Evolutionary conservation across 2,797 vertebrate species (phyloP), one percentile per base, ranked within the genome.

Genomic region (Mycteria americana): DNA sequence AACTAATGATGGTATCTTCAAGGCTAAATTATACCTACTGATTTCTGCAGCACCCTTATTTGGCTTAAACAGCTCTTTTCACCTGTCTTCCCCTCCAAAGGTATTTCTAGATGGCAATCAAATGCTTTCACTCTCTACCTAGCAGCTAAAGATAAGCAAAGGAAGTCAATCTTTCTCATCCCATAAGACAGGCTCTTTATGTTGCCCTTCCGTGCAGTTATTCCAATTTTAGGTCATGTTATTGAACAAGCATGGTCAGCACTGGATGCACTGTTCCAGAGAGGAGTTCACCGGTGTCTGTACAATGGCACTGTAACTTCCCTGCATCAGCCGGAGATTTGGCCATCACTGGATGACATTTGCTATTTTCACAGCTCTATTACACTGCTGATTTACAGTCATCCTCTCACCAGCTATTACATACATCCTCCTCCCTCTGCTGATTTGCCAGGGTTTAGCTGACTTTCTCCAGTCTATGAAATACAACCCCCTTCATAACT

Each of bases 201-300:
- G 57, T 6, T 65, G 57, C 54, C 43, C 57, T 81, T 45, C 69
- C 28, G 12, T 4, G 65, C 54, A 82, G 70, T 24, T 54, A 43
- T 28, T 39, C 21, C 57, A 67, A 0, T 73, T 84, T 88, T 7
- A 43, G 62, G 83, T 65, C 59, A 18, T 3, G 37, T 9, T 80
- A 39, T 13, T n/a, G 67, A 83, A 33, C 24, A 19, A 33, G 51
- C 60, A 11, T 0, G 45, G 82, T 65, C 90, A 95, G 88, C 62
- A 10, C 13, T 48, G 75, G 69, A 28, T 28, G 76, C 7, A 0
- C 50, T 31, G 53, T 2, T 90, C 72, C 88, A 50, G 53, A 78
- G 18, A 2, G 0, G 22, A 80, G 57, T 1, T 92, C 53, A 12
- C 37, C 0, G 0, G 33, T 35, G 60, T 43, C 51, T 56, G 24